A percentile compares a stretch with the other conserved stretches of the same genome.
Evolutionary conservation across 92 coral and sea anemone genomes (phyloP).

Genomic region (Metridium senile): DNA sequence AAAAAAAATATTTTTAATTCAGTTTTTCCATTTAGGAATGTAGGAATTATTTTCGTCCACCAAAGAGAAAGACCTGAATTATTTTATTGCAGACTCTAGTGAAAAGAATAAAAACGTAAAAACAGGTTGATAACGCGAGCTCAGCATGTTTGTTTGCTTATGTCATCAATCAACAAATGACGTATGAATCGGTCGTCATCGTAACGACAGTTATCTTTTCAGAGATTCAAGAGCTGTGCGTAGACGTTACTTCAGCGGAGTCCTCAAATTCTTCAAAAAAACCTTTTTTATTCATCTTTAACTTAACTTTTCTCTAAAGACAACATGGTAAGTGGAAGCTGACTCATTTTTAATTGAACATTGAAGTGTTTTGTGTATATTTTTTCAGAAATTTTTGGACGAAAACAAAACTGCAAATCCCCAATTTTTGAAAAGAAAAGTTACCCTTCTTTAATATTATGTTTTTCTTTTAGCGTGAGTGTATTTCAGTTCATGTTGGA

Average conservation of each 20-base stretch:
- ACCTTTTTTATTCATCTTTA: neutral
- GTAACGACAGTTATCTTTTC: slow-evolving; percentile 6
- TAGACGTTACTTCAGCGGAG: slow-evolving; percentile 41
- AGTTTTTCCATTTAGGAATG: too few relatives aligned
- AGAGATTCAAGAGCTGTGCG: slow-evolving; percentile 26
- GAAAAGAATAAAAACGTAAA: too few relatives aligned
- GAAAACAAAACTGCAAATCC: slow-evolving; percentile 12
- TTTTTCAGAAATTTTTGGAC: neutral
- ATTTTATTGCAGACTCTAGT: too few relatives aligned
- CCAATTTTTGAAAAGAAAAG: neutral
- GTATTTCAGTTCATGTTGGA: slow-evolving; percentile 85
- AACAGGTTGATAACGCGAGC: neutral
- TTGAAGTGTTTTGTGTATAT: neutral
- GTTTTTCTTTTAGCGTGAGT: slow-evolving; percentile 41
- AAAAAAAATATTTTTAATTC: too few relatives aligned
- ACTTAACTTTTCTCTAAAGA: neutral
- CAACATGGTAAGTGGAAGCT: slow-evolving; percentile 17
- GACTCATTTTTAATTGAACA: neutral
- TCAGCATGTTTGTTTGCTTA: slow-evolving; percentile 22
- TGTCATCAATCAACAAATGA: slow-evolving; percentile 14
- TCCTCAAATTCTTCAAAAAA: slow-evolving; percentile 11
- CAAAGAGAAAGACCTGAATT: too few relatives aligned
- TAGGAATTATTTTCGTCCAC: too few relatives aligned
- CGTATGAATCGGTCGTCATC: slow-evolving; percentile 29
- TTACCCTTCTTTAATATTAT: neutral